Conservation (phyloP, 2,113 vertebrate genomes). For the Heptranchias perlo region DNA sequence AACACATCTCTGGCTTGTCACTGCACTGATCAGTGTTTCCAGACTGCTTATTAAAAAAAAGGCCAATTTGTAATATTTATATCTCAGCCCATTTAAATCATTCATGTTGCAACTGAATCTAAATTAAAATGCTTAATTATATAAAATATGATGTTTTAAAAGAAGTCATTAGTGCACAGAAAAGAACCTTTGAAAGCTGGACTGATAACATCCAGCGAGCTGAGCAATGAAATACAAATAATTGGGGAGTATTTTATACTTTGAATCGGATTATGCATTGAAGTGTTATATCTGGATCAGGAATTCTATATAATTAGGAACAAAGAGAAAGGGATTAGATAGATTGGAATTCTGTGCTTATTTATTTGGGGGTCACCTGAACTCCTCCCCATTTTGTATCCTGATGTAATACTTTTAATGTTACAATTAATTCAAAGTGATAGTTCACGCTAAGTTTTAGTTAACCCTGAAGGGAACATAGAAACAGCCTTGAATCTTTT, state of each 20-base stretch:
- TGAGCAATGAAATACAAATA: constrained; percentile 10
- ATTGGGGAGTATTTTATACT: background rate
- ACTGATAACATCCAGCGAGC: background rate
- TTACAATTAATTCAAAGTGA: no score
- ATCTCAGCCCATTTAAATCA: constrained; percentile 28
- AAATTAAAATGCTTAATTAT: constrained; percentile 31
- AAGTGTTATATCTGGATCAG: background rate
- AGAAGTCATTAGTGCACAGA: background rate
- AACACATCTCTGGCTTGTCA: background rate
- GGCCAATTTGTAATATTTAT: constrained; percentile 17
- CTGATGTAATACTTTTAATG: background rate
- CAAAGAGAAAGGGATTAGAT: background rate
- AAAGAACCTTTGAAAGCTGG: constrained; percentile 13
- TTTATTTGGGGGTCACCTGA: background rate
- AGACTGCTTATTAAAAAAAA: background rate
- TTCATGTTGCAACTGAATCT: background rate
- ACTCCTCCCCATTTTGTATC: background rate
- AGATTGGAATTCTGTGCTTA: background rate
- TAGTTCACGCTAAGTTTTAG: background rate
- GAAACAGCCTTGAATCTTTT: background rate
- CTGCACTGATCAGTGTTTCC: background rate
- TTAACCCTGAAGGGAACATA: background rate
- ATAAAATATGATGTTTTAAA: constrained; percentile 27
- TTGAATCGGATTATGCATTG: background rate
- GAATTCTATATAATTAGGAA: background rate